These are phyloP conservation scores for Nyctalus aviator DNA, from an alignment of 2,797 vertebrate species.

Conservation along the genomic window DNA sequence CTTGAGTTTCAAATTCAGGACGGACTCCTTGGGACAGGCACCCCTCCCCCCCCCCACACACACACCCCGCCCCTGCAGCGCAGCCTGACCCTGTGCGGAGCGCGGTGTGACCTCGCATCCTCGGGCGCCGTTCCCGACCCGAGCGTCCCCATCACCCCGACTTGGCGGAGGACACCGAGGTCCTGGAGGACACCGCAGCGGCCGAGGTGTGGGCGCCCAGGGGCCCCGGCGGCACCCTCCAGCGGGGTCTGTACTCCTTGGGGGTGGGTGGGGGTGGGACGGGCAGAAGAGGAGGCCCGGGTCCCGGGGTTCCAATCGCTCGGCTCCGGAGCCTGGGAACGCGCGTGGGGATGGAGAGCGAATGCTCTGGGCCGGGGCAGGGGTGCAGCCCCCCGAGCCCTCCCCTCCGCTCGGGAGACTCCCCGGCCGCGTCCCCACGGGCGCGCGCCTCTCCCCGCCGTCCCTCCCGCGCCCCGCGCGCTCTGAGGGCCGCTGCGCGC, in stretches of 20 bases:
- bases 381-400: not conserved
- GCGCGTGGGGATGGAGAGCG: not conserved
- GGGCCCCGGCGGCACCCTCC: not conserved
- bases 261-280: not conserved
- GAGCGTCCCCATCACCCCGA: not conserved
- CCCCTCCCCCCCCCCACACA: fast-evolving
- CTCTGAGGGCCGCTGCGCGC: not conserved
- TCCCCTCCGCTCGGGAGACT: not conserved
- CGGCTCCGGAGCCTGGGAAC: not conserved
- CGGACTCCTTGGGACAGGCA: not conserved
- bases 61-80: not conserved
- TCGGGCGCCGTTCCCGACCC: not conserved
- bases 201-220: not conserved
- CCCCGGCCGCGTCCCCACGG: not conserved
- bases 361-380: not conserved
- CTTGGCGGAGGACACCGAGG: not conserved
- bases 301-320: not conserved
- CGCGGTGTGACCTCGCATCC: not conserved
- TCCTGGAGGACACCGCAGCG: not conserved
- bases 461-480: not conserved
- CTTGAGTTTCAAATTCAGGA: not conserved
- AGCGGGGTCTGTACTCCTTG: not conserved
- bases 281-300: not conserved
- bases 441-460: not conserved
- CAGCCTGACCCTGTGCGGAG: not conserved